phyloP scores from a whole-genome alignment of 37 sponge, comb jelly and placozoan species.

The Cladorhizidae sp. region DNA sequence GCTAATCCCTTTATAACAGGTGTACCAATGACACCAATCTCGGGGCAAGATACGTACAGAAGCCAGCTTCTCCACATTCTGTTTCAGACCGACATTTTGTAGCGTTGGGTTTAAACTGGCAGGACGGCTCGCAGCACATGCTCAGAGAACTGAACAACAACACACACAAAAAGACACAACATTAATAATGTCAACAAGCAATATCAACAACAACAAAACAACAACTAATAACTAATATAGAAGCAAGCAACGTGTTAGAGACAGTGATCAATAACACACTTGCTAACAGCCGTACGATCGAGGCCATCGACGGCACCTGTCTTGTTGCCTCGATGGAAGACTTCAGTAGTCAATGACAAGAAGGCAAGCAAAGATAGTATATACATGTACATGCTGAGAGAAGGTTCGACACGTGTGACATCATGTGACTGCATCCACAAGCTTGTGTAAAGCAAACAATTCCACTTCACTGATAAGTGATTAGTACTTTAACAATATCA shows the following conservation, averaged over 20 bases:
- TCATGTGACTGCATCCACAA: neutral
- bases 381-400: neutral
- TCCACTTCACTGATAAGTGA: no score
- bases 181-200: neutral
- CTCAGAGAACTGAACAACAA: constrained; percentile 18
- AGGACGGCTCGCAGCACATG: constrained; percentile 3
- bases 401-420: neutral
- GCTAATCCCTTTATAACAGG: neutral
- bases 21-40: no score
- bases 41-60: constrained; percentile 59
- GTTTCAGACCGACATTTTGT: constrained; percentile 5
- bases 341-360: no score
- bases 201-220: neutral
- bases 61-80: constrained; percentile 12
- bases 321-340: no score
- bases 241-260: neutral
- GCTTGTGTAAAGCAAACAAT: neutral
- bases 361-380: no score
- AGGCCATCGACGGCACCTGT: no score
- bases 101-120: neutral
- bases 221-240: neutral
- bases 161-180: no score
- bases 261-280: no score
- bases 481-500: no score
- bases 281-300: no score